A percentile compares a stretch with the other conserved stretches of the same genome.
Evolutionary conservation across 1,140 invertebrate genomes (phyloP).

Genomic region (Pentalonia nigronervosa): DNA sequence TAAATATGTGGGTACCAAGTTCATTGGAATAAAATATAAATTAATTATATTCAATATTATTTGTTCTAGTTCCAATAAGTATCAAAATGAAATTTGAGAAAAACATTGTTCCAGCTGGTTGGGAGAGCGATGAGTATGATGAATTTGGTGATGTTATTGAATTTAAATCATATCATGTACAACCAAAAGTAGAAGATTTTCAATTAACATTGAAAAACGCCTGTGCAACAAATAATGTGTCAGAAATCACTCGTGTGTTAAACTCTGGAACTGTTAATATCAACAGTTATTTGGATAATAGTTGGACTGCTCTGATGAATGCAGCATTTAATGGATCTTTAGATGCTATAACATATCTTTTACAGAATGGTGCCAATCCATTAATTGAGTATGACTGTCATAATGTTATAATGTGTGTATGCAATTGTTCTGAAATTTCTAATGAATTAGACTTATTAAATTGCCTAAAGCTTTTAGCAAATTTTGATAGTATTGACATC

Average conservation of each 20-base stretch:
- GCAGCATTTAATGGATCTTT: conserved; percentile 40
- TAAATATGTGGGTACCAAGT: background rate
- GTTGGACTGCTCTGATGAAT: conserved; percentile 38
- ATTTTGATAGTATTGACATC: background rate
- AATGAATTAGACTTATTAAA: conserved; percentile 38
- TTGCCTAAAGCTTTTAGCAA: conserved; percentile 15
- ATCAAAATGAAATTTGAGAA: background rate
- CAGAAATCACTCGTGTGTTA: conserved; percentile 32
- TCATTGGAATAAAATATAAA: background rate
- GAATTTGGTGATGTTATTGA: conserved; percentile 41
- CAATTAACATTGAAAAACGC: background rate
- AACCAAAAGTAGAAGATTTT: background rate
- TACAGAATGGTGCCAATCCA: conserved; percentile 46
- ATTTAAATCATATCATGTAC: background rate
- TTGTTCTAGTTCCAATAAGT: background rate
- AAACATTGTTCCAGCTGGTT: conserved; percentile 30
- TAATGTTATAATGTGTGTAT: conserved; percentile 52
- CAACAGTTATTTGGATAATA: background rate
- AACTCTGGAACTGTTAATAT: background rate
- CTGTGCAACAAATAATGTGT: conserved; percentile 4
- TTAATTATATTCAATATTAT: background rate
- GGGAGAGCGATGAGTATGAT: conserved; percentile 34
- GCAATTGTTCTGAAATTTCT: background rate
- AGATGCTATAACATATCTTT: conserved; percentile 44
- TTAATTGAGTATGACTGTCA: conserved; percentile 18